Evolutionary conservation across 2,113 vertebrate genomes (phyloP), one percentile per base, ranked within the genome.

Genomic region (Morone chrysops): DNA sequence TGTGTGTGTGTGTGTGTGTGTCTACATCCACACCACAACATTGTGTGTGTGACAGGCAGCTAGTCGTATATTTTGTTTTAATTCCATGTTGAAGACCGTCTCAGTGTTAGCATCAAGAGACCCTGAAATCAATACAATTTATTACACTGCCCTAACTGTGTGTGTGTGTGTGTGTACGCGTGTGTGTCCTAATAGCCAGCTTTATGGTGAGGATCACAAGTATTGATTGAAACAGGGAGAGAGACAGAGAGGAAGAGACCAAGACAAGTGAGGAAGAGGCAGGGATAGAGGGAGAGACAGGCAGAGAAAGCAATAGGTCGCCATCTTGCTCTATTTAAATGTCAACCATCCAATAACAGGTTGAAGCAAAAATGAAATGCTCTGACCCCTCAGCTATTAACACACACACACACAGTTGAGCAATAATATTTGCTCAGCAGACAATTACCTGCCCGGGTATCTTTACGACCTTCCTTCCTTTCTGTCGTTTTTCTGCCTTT

Each of bases 61-160:
- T 31, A 81, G 77, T 90, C 79, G 60, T 95, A 94, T 94, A 96
- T 96, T 94, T 96, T 70, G 85, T 95, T 97, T 96, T 94, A 96
- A 96, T 97, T 96, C 95, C 93, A 93, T 87, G 89, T 91, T 83
- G 59, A 94, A 93, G 88, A 91, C 89, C 82, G 66, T 94, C 89
- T 92, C 89, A 80, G 53, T 91, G 95, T 95, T 90, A 94, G 82
- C 88, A 92, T 88, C 92, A 93, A 86, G 94, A 96, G 83, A 89
- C 91, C 84, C 87, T 85, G 41, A 90, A 95, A 97, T 97, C 96
- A 82, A 95, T 96, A 80, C 91, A 95, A 96, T 96, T 97, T 97
- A 95, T 97, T 96, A 95, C 81, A 75, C 68, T 57, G 84, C 61
- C 36, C 70, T 60, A 73, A 77, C 53, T 45, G 48, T 45, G 63